Base-by-base conservation (phyloP, 1,140 invertebrate species). In the Hetaerina americana region DNA sequence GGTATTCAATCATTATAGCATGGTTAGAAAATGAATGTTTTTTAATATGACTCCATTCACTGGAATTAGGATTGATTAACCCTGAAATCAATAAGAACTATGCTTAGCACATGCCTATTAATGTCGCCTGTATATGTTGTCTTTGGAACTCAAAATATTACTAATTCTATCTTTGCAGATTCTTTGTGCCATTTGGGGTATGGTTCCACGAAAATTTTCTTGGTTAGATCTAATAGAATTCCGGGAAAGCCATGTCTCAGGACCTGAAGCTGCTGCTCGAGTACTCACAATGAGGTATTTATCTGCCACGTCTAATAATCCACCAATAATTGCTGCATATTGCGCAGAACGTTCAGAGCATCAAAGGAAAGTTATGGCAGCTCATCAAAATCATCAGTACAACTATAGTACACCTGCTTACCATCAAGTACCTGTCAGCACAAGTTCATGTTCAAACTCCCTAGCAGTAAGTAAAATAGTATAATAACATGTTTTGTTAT, bases 211-310 rank as follows among this genome's bases (percentile, higher is more conserved):
- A 57, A 57, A 57, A 57, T 57, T 57, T 57, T 84, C 84, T 1
- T 91, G 89, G 87, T 75, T 85, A 25, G 89, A 92, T 72, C 85
- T 91, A 6, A 78, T 89, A 70, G 82, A 87, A 66, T 87, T 88
- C 78, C 83, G 90, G 0, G 85, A 88, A 75, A 84, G 81, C 26
- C 83, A 88, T 72, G 81, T 87, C n/a, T 86, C 89, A 71, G 83
- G 82, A 67, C 80, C 85, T 1, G 85, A 88, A 31, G 80, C 83
- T 74, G 83, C 85, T 0, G 82, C 85, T 12, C 77, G 80, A 22
- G 82, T 80, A 8, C 72, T 86, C 5, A 84, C 79, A 3, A 68
- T 82, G 82, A 69, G 79, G 80, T 49, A 82, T 80, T 49, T 76
- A 74, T 66, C 74, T 76, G 71, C 72, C 40, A 66, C 49, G 40